Evolutionary conservation across 2,797 vertebrate species (phyloP), one percentile per base, ranked within the genome.

Genomic region (Melanotaenia trifasciata): DNA sequence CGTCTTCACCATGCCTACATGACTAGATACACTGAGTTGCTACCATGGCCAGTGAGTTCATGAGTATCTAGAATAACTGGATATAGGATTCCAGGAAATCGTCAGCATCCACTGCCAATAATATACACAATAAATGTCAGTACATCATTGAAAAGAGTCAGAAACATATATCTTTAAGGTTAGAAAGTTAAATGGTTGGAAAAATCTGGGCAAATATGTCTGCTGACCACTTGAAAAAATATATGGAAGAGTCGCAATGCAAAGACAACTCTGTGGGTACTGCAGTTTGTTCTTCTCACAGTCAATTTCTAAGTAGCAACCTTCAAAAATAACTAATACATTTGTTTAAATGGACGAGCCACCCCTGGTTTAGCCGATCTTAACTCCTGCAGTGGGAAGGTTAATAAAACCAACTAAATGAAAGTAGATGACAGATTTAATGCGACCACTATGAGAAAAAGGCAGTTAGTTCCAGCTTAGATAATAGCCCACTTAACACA

Each of bases 391-490:
- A 22, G 79, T 0, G 70, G 7, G 53, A 56, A 85, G 85, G 88
- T 90, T 81, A 80, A 89, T 92, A 80, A 92, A 92, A 82, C 64
- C 80, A 72, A 89, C 84, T 87, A 80, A 75, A 90, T 89, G 87
- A 93, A 90, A 86, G 74, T 10, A 79, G 75, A 57, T 9, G 80
- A 82, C 65, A 74, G 68, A 67, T 58, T 84, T 87, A 88, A 89
- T 82, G 70, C 78, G 82, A 84, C 76, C 81, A 78, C 81, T 45
- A 64, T 76, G 80, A 64, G 78, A 87, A 86, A 89, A 85, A 80
- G 67, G 69, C 68, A 68, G 61, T 80, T 78, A 82, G 78, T 59
- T 86, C 81, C 86, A 78, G n/a, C 77, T 64, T 32, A 64, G 84
- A 87, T 88, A 90, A 89, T 87, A 72, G 58, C 62, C 81, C 80